phyloP scores from a whole-genome alignment of 2,113 vertebrate genomes.

The Chunga burmeisteri region DNA sequence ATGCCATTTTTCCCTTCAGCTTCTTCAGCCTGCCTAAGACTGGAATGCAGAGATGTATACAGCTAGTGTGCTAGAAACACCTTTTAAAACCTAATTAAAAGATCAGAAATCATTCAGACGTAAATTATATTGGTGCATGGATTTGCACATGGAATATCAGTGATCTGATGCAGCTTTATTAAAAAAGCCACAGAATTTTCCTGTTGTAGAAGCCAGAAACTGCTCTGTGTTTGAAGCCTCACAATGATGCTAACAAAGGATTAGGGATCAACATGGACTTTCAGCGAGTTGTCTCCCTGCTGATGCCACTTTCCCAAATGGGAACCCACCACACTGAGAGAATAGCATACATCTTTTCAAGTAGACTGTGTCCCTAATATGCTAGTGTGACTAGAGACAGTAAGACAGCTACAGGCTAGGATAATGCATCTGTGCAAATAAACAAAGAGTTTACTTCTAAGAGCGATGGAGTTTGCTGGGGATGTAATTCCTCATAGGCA shows the following conservation, averaged over 20 bases:
- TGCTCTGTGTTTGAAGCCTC: not conserved
- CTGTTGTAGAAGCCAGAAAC: not conserved
- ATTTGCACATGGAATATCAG: not conserved
- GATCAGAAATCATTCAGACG: not conserved
- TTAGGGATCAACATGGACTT: not conserved
- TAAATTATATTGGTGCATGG: not conserved
- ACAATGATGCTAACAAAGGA: not conserved
- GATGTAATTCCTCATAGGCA: not conserved
- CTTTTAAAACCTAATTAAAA: not conserved
- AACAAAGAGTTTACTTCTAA: not conserved
- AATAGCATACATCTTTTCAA: rapidly evolving
- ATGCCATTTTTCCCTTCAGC: not conserved
- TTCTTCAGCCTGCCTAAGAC: not conserved
- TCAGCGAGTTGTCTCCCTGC: not conserved
- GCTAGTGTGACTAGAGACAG: not conserved
- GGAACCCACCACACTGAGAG: not conserved
- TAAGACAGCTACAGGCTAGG: not conserved
- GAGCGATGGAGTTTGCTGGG: not conserved
- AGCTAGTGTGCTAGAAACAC: not conserved
- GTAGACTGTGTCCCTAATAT: not conserved
- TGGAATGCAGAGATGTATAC: not conserved
- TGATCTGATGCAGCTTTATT: not conserved
- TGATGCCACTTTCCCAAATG: not conserved
- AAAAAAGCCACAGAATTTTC: not conserved
- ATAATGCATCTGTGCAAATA: not conserved